Evolutionary conservation across 35 echinoderm and acorn worm species (phyloP).

Genomic region (Anneissia japonica): DNA sequence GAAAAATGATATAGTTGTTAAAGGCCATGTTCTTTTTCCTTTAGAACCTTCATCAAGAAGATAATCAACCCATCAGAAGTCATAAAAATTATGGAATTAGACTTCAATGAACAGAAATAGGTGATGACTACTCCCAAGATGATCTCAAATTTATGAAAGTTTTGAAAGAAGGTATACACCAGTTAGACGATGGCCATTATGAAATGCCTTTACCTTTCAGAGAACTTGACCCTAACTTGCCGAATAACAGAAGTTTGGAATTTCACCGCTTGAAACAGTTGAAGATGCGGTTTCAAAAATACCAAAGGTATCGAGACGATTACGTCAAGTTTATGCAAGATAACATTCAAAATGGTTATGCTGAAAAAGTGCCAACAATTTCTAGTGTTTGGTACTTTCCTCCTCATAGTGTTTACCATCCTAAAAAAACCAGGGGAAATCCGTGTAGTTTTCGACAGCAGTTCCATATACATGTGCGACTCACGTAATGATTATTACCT

Average conservation of each 20-base stretch:
- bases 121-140: neutral
- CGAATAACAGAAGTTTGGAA: conserved; percentile 21
- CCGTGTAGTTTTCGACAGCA: conserved; percentile 57
- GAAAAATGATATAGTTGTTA: too few relatives aligned
- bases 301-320: conserved; percentile 4
- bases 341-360: conserved; percentile 35
- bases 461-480: neutral
- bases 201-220: conserved; percentile 44
- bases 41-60: neutral
- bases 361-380: neutral
- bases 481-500: conserved; percentile 36
- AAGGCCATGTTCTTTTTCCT: neutral
- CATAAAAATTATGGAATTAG: neutral
- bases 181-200: conserved; percentile 3
- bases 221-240: neutral
- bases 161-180: conserved; percentile 5
- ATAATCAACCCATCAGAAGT: neutral
- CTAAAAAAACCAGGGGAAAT: conserved; percentile 22
- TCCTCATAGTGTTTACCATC: conserved; percentile 38
- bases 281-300: neutral
- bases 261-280: neutral
- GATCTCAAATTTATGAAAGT: conserved; percentile 14
- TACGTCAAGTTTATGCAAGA: conserved; percentile 26
- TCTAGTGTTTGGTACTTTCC: conserved; percentile 14
- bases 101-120: neutral